phyloP scores from a whole-genome alignment of 2,797 vertebrate species.

The Darevskia mixta region DNA sequence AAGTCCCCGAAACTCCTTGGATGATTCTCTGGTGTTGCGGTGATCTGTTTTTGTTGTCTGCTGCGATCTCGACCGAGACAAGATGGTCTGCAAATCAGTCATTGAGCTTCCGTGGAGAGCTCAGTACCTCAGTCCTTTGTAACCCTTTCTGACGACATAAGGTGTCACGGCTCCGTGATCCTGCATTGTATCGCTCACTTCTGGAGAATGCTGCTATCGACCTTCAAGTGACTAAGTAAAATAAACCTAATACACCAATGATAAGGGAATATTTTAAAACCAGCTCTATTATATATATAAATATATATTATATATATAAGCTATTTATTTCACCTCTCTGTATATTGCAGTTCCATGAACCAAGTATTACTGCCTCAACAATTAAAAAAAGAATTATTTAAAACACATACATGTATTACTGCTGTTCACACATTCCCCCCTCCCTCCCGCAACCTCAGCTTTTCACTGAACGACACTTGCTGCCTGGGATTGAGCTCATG shows the following conservation, averaged over 20 bases:
- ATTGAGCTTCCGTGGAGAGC: conserved; percentile 76
- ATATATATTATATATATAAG: conserved; percentile 89
- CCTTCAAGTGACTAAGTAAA: conserved; percentile 80
- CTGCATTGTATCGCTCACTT: conserved; percentile 80
- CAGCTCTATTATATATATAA: conserved; percentile 88
- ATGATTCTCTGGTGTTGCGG: conserved; percentile 79
- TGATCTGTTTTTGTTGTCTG: conserved; percentile 80
- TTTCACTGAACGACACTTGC: conserved; percentile 22
- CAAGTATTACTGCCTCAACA: conserved; percentile 87
- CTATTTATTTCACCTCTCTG: conserved; percentile 93
- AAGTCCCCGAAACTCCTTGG: conserved; percentile 72
- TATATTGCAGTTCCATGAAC: conserved; percentile 88
- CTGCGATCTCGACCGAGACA: conserved; percentile 74
- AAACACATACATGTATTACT: conserved; percentile 69
- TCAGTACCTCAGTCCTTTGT: conserved; percentile 76
- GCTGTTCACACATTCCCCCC: conserved; percentile 57
- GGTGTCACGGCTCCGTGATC: conserved; percentile 81
- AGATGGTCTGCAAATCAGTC: conserved; percentile 73
- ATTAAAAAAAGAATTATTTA: conserved; percentile 86
- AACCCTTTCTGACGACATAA: conserved; percentile 79
- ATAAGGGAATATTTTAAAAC: conserved; percentile 88
- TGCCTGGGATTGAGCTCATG: conserved; percentile 1
- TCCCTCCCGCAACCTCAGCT: not conserved
- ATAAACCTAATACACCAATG: conserved; percentile 86
- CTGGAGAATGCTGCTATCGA: conserved; percentile 86